Base-by-base conservation (phyloP, 2,113 vertebrate genomes). In the Zeus faber region DNA sequence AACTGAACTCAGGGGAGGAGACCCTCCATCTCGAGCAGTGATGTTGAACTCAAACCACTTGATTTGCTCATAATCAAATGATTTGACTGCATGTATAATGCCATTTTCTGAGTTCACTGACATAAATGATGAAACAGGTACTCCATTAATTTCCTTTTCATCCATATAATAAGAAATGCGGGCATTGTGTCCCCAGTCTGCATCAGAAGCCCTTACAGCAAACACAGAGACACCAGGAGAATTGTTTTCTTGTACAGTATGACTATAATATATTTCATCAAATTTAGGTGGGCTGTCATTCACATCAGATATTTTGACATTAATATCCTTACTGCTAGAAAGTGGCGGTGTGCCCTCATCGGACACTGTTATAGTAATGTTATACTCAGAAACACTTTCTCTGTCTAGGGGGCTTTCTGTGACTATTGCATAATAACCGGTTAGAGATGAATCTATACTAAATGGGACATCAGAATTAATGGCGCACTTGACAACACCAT, bases 31-130 rank as follows among this genome's bases (percentile, higher is more conserved):
- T 16, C 75, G 72, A 0, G 77, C 77, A 40, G 22, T 76, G 8
- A 82, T 52, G 2, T 5, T 5, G 0, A 83, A 44, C 0, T 48
- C 2, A 2, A 85, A 47, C 3, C 57, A n/a, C 10, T 70, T 84
- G 0, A 84, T 72, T 20, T 86, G 71, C 13, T 86, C 82, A 53
- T 78, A 86, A 45, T 86, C 82, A 70, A 83, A 80, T 0, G 84
- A 69, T n/a, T n/a, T n/a, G n/a, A 91, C 79, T 1, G 92, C 87
- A 49, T 90, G 89, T 16, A 95, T 68, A 33, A 89, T 67, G 0
- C 92, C 93, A 1, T 67, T 93, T 1, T 90, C 89, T 6, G 90
- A 81, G 62, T 91, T 90, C 62, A 95, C 89, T 6, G 92, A 92
- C 53, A 92, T 47, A 22, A 89, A 93, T 39, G 83, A 87, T 55